These are phyloP conservation scores for Trypoxylus dichotomus DNA, from an alignment of 1,140 invertebrate species.

Conservation along the genomic window DNA sequence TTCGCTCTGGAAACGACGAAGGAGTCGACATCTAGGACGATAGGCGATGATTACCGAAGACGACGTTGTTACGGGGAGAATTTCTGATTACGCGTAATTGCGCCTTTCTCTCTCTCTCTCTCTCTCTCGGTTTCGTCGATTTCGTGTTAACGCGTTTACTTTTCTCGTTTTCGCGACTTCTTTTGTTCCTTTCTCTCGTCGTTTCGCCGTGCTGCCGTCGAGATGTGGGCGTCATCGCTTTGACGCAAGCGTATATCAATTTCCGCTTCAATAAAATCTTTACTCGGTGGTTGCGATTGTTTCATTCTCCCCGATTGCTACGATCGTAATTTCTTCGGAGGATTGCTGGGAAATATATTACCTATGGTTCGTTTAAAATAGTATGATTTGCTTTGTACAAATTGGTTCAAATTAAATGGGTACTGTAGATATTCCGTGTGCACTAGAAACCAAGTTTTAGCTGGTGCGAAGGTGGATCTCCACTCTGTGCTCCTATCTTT, in stretches of 20 bases:
- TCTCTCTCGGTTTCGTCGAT: too few species aligned
- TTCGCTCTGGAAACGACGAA: background rate
- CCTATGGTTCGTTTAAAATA: too few species aligned
- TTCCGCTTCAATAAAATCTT: slow-evolving; percentile 8
- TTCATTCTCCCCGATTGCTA: background rate
- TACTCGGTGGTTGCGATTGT: background rate
- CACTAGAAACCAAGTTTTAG: too few species aligned
- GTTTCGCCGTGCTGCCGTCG: background rate
- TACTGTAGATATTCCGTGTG: too few species aligned
- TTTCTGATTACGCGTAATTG: background rate
- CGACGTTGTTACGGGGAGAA: slow-evolving; percentile 2
- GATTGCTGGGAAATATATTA: too few species aligned
- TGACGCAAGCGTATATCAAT: background rate
- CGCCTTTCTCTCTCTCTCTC: too few species aligned
- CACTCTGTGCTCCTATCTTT: too few species aligned
- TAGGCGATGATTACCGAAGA: background rate
- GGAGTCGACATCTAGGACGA: background rate
- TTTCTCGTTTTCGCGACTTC: background rate
- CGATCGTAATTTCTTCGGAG: too few species aligned
- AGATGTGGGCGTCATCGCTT: background rate
- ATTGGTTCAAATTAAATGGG: too few species aligned
- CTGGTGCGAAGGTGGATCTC: too few species aligned
- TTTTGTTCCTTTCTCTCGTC: background rate
- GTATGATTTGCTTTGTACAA: too few species aligned
- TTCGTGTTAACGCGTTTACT: slow-evolving; percentile 5